Evolutionary conservation across 2,888 invertebrate species (phyloP), one percentile per base, ranked within the genome.

Genomic region (Xanthorhoe designata): DNA sequence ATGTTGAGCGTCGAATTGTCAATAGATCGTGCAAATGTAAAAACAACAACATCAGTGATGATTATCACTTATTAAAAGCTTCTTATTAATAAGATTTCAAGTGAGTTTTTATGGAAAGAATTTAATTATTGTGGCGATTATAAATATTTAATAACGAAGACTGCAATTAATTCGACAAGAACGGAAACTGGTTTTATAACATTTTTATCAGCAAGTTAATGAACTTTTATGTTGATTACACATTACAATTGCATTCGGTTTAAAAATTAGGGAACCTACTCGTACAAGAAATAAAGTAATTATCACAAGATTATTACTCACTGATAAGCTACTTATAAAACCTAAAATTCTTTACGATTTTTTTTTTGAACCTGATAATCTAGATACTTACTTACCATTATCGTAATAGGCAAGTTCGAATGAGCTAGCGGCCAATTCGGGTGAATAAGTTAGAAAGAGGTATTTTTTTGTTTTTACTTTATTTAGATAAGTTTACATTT

Each of bases 181-280:
- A 45, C 51, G 59, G 51, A 38, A 66, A 71, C 68, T 29, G 59
- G 66, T 71, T 63, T 61, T 49, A 49, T 54, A 51, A 45, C 42
- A 50, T 50, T 50, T 51, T 68, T 68, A 71, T 68, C 68, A 50
- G 10, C 13, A 35, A 61, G 61, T 57, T 68, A 71, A 64, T 66
- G 56, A 71, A 68, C 66, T 60, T 57, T 50, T 32, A 53, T 54
- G 45, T 32, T 49, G 49, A 61, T 53, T 56, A 62, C 6, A 17
- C 15, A 47, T 47, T 47, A 17, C n/a, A 45, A 45, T 45, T 45
- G 45, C 45, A 45, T 45, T 5, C 15, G 2, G 35, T 38, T 38
- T 38, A 2, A 38, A 38, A 38, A 38, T 38, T 42, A 42, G 13
- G 38, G 38, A 42, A 13, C n/a, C n/a, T n/a, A n/a, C n/a, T n/a